Percentiles rank a stretch among this genome's conserved stretches.
Evolutionary conservation across 2,113 vertebrate genomes (phyloP).

Genomic region (Laticauda laticaudata): DNA sequence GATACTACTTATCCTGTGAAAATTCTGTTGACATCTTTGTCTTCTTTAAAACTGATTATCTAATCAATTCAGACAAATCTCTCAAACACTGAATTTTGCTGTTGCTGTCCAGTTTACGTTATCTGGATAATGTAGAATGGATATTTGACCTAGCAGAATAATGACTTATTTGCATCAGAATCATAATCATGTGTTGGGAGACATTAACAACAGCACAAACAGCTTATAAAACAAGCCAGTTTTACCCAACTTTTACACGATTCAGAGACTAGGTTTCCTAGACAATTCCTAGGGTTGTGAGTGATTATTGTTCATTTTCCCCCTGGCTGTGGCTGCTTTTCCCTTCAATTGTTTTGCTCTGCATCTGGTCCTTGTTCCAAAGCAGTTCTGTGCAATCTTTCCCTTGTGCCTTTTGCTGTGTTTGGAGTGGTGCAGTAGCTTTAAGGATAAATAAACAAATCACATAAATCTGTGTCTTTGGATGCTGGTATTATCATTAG

Average conservation of each 20-base stretch:
- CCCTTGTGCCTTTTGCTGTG: background rate
- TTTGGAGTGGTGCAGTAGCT: background rate
- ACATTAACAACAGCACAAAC: background rate
- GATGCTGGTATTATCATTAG: background rate
- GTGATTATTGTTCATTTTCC: background rate
- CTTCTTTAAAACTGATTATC: background rate
- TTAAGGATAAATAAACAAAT: background rate
- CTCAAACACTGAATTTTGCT: background rate
- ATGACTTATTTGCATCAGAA: background rate
- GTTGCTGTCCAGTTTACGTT: background rate
- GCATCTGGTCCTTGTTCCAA: background rate
- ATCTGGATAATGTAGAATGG: background rate
- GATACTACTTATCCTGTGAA: background rate
- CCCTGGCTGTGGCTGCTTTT: background rate
- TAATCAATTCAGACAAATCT: background rate
- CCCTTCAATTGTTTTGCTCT: background rate
- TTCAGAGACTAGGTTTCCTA: background rate
- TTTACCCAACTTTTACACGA: background rate
- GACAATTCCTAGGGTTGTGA: background rate
- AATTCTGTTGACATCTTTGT: background rate
- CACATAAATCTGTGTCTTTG: background rate
- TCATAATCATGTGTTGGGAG: background rate
- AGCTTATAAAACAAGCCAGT: background rate
- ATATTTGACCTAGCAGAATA: background rate
- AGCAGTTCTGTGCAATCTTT: background rate